Conservation (phyloP, 2,113 vertebrate genomes). For the Cricetomys ansorgei region DNA sequence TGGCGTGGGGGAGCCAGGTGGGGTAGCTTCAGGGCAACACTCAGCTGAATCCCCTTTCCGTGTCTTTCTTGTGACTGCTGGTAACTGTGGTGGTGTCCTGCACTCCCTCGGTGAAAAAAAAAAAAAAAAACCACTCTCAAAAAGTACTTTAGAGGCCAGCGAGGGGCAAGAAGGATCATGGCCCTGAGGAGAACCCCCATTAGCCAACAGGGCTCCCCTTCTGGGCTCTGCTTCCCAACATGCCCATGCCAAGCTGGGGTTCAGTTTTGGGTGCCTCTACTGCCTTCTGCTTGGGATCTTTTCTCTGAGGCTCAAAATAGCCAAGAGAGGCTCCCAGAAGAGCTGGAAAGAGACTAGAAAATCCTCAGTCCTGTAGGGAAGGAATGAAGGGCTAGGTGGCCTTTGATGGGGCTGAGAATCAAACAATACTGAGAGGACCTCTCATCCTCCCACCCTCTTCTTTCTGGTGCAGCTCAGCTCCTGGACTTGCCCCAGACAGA, state of each 20-base stretch:
- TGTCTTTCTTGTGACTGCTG: not conserved
- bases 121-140: not conserved
- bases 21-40: not conserved
- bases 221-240: not conserved
- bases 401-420: slow-evolving; percentile 64
- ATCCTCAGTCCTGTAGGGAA: slow-evolving; percentile 9
- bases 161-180: not conserved
- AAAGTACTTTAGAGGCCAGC: not conserved
- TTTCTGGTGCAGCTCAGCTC: slow-evolving; percentile 72
- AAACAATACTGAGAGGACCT: not conserved
- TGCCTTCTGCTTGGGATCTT: not conserved
- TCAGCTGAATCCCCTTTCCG: fast-evolving
- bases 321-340: slow-evolving; percentile 11
- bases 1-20: fast-evolving
- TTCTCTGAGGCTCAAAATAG: not conserved
- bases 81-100: not conserved
- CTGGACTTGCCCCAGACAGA: slow-evolving; percentile 49
- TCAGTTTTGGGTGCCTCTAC: not conserved
- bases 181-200: not conserved
- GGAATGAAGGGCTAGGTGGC: slow-evolving; percentile 53
- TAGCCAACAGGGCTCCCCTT: not conserved
- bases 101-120: not conserved
- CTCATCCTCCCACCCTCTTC: slow-evolving; percentile 61
- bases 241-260: not conserved
- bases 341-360: slow-evolving; percentile 25